phyloP scores from a whole-genome alignment of 2,797 vertebrate species.

The Acanthopagrus latus region DNA sequence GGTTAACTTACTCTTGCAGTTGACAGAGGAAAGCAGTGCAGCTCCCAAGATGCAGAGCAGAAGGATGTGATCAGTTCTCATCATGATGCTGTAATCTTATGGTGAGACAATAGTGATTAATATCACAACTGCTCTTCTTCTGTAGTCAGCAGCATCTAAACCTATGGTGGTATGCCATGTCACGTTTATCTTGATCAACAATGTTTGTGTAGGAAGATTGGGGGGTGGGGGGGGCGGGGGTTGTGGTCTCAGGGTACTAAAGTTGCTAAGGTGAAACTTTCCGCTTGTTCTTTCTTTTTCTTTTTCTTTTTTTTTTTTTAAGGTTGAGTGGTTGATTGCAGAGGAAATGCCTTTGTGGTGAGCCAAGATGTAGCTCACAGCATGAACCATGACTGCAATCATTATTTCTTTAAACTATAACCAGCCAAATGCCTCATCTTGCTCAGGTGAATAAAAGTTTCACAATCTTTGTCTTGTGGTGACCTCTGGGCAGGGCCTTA shows the following conservation, averaged over 20 bases:
- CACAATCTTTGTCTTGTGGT: too few species aligned
- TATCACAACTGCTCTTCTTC: not conserved
- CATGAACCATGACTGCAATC: too few species aligned
- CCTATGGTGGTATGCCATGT: not conserved
- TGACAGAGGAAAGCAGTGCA: slow-evolving; percentile 23
- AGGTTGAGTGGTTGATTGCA: slow-evolving; percentile 13
- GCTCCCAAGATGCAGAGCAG: slow-evolving; percentile 68
- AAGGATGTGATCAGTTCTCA: slow-evolving; percentile 54
- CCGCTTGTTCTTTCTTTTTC: slow-evolving; percentile 31
- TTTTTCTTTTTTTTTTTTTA: not conserved
- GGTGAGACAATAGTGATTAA: not conserved
- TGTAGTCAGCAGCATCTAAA: not conserved
- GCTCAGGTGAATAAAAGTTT: too few species aligned
- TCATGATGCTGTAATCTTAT: slow-evolving; percentile 33
- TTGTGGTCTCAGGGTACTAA: slow-evolving; percentile 38
- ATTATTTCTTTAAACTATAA: too few species aligned
- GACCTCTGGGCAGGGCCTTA: too few species aligned
- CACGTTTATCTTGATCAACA: slow-evolving; percentile 20
- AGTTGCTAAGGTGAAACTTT: slow-evolving; percentile 34
- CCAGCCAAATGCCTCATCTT: too few species aligned
- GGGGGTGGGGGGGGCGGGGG: not conserved
- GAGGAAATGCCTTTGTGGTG: slow-evolving; percentile 52
- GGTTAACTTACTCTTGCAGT: slow-evolving; percentile 56
- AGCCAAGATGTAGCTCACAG: slow-evolving; percentile 9
- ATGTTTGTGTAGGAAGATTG: too few species aligned